Percentiles rank a stretch among this genome's conserved stretches.
phyloP scores from a whole-genome alignment of 35 echinoderm and acorn worm genomes.

The Ptychodera flava region DNA sequence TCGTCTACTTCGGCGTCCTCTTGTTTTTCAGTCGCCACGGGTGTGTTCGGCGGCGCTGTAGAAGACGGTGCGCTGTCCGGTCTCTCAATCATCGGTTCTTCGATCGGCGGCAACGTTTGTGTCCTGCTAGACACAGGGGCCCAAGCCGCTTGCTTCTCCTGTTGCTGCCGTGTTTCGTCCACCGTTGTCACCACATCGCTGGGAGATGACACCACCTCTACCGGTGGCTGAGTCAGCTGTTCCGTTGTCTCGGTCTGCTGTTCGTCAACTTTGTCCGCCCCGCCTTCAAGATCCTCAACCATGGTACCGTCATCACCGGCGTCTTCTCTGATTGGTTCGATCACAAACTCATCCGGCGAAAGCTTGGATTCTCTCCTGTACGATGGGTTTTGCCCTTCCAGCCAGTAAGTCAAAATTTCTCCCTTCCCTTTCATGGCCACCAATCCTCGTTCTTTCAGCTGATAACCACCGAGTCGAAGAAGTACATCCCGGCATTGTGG shows the following conservation, averaged over 20 bases:
- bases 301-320: neutral
- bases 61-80: neutral
- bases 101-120: neutral
- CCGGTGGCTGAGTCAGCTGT: neutral
- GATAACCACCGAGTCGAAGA: slow-evolving; percentile 63
- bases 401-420: slow-evolving; percentile 77
- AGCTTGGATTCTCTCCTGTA: neutral
- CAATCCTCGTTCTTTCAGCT: slow-evolving; percentile 55
- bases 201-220: neutral
- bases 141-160: neutral
- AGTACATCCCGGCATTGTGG: slow-evolving; percentile 49
- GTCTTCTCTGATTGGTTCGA: neutral
- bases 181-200: neutral
- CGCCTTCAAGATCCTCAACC: no score
- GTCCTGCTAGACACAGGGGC: neutral
- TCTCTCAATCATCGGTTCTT: neutral
- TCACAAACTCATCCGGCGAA: neutral
- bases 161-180: neutral
- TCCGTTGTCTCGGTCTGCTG: neutral
- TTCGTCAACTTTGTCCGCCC: neutral
- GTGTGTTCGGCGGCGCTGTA: neutral
- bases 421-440: slow-evolving; percentile 97
- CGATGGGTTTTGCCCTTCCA: slow-evolving; percentile 39
- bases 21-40: neutral
- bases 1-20: neutral